Percentiles rank a stretch among this genome's conserved stretches.
These are phyloP conservation scores for human (Homo sapiens) DNA, from an alignment of 2,113 vertebrate genomes.

Conservation along the genomic window GRCh38 chr12:58782001-58782500, in stretches of 20 bases:
- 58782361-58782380: too few relatives aligned
- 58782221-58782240: background rate
- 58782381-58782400: too few relatives aligned
- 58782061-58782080: background rate
- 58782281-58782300: too few relatives aligned
- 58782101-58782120: background rate
- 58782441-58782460: too few relatives aligned
- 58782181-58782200: background rate
- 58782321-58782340: too few relatives aligned
- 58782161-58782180: background rate
- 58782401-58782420: too few relatives aligned
- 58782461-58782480: too few relatives aligned
- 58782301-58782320: too few relatives aligned
- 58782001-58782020: background rate
- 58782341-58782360: too few relatives aligned
- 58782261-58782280: background rate
- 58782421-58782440: too few relatives aligned
- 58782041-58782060: background rate
- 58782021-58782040: background rate
- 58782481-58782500: too few relatives aligned
- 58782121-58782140: background rate
- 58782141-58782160: background rate
- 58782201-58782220: background rate
- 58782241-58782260: background rate
- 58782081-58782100: background rate